Evolutionary conservation across 2,113 vertebrate genomes (phyloP).

Genomic region (Archocentrus centrarchus): DNA sequence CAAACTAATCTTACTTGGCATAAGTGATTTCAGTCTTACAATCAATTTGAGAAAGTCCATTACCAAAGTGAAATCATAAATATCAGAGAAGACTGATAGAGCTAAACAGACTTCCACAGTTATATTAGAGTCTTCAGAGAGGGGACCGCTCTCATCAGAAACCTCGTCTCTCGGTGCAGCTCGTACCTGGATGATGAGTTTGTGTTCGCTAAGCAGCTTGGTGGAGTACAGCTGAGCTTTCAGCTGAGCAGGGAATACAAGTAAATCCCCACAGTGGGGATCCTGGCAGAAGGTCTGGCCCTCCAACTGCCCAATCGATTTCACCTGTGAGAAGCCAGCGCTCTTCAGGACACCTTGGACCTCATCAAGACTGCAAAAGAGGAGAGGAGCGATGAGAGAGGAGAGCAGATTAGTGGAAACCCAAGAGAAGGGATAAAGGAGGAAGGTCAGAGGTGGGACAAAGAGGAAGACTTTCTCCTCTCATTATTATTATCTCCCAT

Average conservation of each 20-base stretch:
- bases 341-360: slow-evolving; percentile 79
- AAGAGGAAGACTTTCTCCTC: slow-evolving; percentile 17
- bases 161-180: not conserved
- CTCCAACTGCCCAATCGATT: slow-evolving; percentile 78
- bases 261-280: slow-evolving; percentile 85
- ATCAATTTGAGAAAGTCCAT: slow-evolving; percentile 52
- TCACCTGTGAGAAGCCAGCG: slow-evolving; percentile 83
- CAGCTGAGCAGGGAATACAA: slow-evolving; percentile 86
- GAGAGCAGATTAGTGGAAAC: slow-evolving; percentile 22
- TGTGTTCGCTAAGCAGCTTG: slow-evolving; percentile 83
- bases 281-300: slow-evolving; percentile 85
- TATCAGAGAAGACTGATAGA: slow-evolving; percentile 26
- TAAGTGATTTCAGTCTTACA: slow-evolving; percentile 31
- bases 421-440: not conserved
- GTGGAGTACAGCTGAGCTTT: slow-evolving; percentile 82
- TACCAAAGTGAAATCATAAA: slow-evolving; percentile 44
- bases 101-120: not conserved
- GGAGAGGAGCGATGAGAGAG: not conserved
- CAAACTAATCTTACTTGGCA: slow-evolving; percentile 59
- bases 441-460: slow-evolving; percentile 14
- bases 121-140: slow-evolving; percentile 13
- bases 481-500: not conserved
- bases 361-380: slow-evolving; percentile 82
- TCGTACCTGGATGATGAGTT: slow-evolving; percentile 90
- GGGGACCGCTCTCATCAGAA: slow-evolving; percentile 1